Evolutionary conservation across 2,113 vertebrate species (phyloP).

Genomic region (Leptosomus discolor): DNA sequence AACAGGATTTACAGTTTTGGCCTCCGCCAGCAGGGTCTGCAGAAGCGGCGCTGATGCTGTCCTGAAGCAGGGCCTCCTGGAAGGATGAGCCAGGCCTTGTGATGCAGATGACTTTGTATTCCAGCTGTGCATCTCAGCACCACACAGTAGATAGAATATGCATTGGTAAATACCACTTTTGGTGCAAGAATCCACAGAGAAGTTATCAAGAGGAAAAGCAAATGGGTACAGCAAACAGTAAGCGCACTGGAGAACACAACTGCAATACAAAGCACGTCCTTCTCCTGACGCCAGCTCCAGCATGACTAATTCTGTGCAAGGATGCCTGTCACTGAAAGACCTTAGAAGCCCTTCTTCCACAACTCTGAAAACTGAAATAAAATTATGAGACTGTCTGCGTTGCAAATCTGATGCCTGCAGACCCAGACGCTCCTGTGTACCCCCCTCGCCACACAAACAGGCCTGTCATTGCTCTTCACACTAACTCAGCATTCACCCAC

Average conservation of each 20-base stretch:
- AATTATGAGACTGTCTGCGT: neutral
- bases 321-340: neutral
- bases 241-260: neutral
- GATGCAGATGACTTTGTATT: neutral
- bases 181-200: conserved; percentile 7
- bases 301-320: neutral
- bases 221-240: conserved; percentile 29
- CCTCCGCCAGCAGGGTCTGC: neutral
- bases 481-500: neutral
- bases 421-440: neutral
- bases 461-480: neutral
- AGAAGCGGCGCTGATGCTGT: neutral
- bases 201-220: conserved; percentile 32
- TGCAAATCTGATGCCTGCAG: neutral
- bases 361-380: neutral
- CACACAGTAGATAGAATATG: neutral
- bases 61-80: neutral
- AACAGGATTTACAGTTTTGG: neutral
- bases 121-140: neutral
- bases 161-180: neutral
- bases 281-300: neutral
- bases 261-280: conserved; percentile 44
- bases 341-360: neutral
- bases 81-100: neutral
- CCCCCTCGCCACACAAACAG: neutral